phyloP scores from a whole-genome alignment of 2,113 vertebrate genomes.

The Arizona elegans region DNA sequence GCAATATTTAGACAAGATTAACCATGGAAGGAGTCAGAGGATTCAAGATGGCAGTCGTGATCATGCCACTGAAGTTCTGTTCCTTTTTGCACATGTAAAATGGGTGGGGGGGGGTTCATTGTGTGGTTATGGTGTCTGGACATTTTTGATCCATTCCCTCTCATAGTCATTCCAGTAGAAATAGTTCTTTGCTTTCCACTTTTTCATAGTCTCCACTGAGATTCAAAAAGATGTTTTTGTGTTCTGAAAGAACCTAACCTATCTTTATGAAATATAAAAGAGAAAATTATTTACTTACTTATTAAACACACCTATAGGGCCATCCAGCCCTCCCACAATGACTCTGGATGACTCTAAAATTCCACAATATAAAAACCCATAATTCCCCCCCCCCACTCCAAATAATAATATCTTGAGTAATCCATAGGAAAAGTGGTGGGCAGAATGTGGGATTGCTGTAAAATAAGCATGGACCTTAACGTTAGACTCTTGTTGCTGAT shows the following conservation, averaged over 20 bases:
- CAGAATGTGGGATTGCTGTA: not conserved
- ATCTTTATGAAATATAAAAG: not conserved
- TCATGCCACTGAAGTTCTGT: not conserved
- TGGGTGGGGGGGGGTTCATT: not conserved
- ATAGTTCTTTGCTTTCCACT: not conserved
- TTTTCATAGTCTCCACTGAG: not conserved
- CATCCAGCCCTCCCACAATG: not conserved
- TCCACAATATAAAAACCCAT: not conserved
- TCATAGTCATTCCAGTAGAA: not conserved
- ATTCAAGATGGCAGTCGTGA: not conserved
- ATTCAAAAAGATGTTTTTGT: not conserved
- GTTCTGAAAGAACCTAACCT: not conserved
- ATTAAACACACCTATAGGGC: not conserved
- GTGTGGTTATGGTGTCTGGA: not conserved
- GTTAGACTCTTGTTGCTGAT: not conserved
- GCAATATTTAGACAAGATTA: not conserved
- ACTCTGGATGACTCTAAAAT: not conserved
- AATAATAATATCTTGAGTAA: not conserved
- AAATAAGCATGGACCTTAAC: not conserved
- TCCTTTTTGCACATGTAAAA: not conserved
- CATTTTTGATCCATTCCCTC: not conserved
- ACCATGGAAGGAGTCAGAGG: not conserved
- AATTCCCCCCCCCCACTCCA: not conserved
- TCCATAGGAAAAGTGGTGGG: not conserved
- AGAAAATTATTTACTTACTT: not conserved